phyloP scores from a whole-genome alignment of 2,888 invertebrate genomes.

The Netelia fuscicornis region DNA sequence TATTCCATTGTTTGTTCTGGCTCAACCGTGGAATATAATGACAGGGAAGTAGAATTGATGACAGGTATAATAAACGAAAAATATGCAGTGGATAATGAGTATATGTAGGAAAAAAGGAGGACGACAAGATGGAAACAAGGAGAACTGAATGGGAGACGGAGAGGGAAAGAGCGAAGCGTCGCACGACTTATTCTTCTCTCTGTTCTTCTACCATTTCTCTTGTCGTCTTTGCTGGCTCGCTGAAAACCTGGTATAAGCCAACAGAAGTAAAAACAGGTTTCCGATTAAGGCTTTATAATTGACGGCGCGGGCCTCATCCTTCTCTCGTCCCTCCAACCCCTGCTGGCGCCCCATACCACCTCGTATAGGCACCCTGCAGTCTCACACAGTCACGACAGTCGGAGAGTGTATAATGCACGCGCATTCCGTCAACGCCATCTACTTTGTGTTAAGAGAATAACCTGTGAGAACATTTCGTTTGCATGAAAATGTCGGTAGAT shows the following conservation, averaged over 20 bases:
- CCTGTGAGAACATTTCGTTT: no score
- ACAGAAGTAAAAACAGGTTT: slow-evolving; percentile 84
- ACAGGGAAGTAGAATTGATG: background rate
- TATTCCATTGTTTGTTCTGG: background rate
- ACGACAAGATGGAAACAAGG: slow-evolving; percentile 37
- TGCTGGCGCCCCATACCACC: slow-evolving; percentile 37
- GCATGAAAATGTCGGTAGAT: no score
- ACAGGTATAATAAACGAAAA: background rate
- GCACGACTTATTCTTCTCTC: slow-evolving; percentile 64
- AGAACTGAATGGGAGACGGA: slow-evolving; percentile 38
- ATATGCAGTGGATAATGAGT: slow-evolving; percentile 47
- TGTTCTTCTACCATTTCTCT: slow-evolving; percentile 51
- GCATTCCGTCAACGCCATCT: no score
- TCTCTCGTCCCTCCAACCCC: slow-evolving; percentile 56
- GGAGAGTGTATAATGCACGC: no score
- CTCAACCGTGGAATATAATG: background rate
- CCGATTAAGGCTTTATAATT: slow-evolving; percentile 84
- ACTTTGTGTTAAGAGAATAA: no score
- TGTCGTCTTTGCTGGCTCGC: slow-evolving; percentile 47
- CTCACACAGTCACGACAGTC: no score
- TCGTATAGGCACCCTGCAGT: slow-evolving; percentile 36
- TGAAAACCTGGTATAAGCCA: slow-evolving; percentile 73
- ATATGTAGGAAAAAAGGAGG: slow-evolving; percentile 47
- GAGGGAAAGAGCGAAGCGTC: slow-evolving; percentile 56
- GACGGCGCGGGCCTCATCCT: slow-evolving; percentile 80